A percentile compares a stretch with the other conserved stretches of the same genome.
Evolutionary conservation across 1,140 invertebrate species (phyloP).

Genomic region (Calycopis cecrops): DNA sequence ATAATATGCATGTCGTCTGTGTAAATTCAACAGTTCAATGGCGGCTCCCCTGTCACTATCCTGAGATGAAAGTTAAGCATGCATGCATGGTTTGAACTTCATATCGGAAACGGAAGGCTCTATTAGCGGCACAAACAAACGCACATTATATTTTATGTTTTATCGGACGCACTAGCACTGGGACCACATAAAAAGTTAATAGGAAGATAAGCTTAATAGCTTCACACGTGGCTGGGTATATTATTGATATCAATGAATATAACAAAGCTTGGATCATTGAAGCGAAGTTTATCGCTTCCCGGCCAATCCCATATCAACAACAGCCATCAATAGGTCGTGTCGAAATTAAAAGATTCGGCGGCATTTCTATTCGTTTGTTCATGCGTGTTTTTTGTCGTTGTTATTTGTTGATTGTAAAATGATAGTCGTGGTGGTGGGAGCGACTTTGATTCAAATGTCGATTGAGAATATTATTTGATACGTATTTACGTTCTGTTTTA

Average conservation of each 20-base stretch:
- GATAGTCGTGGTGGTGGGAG: not conserved
- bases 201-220: slow-evolving; percentile 3
- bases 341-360: slow-evolving; percentile 21
- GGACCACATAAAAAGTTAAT: too few relatives aligned
- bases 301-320: slow-evolving; percentile 31
- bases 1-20: too few relatives aligned
- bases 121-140: too few relatives aligned
- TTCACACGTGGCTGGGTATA: slow-evolving; percentile 12
- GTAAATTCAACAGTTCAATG: too few relatives aligned
- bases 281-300: slow-evolving; percentile 43
- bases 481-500: too few relatives aligned
- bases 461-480: too few relatives aligned
- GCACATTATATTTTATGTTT: too few relatives aligned
- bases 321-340: slow-evolving; percentile 22
- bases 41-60: too few relatives aligned
- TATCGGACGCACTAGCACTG: too few relatives aligned
- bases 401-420: not conserved
- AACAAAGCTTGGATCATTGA: slow-evolving; percentile 28
- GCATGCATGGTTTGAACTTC: too few relatives aligned
- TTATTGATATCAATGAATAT: slow-evolving; percentile 23
- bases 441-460: not conserved
- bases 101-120: too few relatives aligned
- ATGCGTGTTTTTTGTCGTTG: not conserved
- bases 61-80: too few relatives aligned
- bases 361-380: not conserved